Evolutionary conservation across 2,797 vertebrate genomes (phyloP).

Genomic region (Lutjanus campechanus): DNA sequence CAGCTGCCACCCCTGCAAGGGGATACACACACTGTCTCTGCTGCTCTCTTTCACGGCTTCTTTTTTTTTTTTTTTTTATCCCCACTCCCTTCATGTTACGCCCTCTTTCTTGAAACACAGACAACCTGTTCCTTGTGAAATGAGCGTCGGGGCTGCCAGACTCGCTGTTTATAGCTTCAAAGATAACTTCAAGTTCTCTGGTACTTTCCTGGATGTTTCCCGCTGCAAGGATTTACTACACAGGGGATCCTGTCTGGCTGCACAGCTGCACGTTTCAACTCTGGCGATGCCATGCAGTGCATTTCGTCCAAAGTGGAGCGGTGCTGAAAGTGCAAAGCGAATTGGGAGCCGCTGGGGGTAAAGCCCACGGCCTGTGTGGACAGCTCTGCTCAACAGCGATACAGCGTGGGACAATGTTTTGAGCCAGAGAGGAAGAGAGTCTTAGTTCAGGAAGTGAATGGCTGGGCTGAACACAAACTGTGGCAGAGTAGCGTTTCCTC

Average conservation of each 20-base stretch:
- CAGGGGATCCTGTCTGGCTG: constrained; percentile 16
- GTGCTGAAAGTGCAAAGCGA: constrained; percentile 34
- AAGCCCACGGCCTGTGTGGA: constrained; percentile 40
- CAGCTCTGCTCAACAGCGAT: constrained; percentile 59
- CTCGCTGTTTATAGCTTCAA: constrained; percentile 49
- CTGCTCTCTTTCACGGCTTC: constrained; percentile 19
- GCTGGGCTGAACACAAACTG: constrained; percentile 31
- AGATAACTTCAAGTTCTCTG: constrained; percentile 32
- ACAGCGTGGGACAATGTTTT: constrained; percentile 43
- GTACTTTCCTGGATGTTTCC: constrained; percentile 36
- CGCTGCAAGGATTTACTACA: constrained; percentile 38
- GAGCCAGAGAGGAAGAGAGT: constrained; percentile 51
- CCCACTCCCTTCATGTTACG: constrained; percentile 22
- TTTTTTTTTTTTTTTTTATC: neutral
- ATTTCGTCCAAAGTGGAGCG: constrained; percentile 32
- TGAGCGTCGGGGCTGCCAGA: constrained; percentile 3
- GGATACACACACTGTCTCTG: constrained; percentile 32
- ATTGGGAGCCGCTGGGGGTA: constrained; percentile 24
- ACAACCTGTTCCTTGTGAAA: constrained; percentile 33
- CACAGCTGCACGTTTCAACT: constrained; percentile 25
- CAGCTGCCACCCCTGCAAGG: constrained; percentile 67
- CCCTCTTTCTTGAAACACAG: constrained; percentile 26
- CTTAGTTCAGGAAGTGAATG: constrained; percentile 52
- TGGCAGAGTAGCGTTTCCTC: constrained; percentile 39
- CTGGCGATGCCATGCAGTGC: neutral